Evolutionary conservation across 2,113 vertebrate genomes (phyloP).

Genomic region (Sarotherodon lohbergeri): DNA sequence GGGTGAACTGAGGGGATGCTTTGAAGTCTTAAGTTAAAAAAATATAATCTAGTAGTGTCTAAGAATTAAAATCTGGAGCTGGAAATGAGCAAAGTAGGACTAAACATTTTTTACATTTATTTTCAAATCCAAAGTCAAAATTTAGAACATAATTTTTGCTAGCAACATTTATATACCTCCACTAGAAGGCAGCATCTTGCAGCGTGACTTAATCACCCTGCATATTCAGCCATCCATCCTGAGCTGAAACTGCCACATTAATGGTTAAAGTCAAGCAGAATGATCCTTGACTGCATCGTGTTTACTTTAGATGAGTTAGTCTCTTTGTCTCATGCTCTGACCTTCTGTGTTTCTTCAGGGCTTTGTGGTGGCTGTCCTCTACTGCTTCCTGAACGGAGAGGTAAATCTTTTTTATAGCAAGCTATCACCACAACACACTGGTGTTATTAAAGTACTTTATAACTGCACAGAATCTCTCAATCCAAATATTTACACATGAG

Average conservation of each 20-base stretch:
- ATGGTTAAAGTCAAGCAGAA: background rate
- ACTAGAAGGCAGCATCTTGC: background rate
- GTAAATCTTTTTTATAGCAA: slow-evolving; percentile 60
- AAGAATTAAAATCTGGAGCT: background rate
- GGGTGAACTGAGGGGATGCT: background rate
- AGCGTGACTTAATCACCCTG: background rate
- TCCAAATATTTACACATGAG: background rate
- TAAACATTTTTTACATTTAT: background rate
- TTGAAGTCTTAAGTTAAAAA: background rate
- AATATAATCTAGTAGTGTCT: background rate
- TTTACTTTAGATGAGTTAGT: background rate
- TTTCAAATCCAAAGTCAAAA: background rate
- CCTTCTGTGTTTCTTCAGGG: slow-evolving; percentile 72
- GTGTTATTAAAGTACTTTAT: background rate
- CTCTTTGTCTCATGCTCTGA: background rate
- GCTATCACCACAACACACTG: background rate
- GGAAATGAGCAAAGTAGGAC: background rate
- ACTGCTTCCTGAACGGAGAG: slow-evolving; percentile 98
- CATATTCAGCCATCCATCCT: background rate
- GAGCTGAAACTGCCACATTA: background rate
- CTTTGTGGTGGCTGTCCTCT: slow-evolving; percentile 94
- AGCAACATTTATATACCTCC: background rate
- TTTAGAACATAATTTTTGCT: background rate
- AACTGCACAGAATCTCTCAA: background rate
- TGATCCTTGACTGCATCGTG: background rate